Percentiles rank a stretch among this genome's conserved stretches.
phyloP scores from a whole-genome alignment of 2,797 vertebrate species.

The Forpus xanthops region DNA sequence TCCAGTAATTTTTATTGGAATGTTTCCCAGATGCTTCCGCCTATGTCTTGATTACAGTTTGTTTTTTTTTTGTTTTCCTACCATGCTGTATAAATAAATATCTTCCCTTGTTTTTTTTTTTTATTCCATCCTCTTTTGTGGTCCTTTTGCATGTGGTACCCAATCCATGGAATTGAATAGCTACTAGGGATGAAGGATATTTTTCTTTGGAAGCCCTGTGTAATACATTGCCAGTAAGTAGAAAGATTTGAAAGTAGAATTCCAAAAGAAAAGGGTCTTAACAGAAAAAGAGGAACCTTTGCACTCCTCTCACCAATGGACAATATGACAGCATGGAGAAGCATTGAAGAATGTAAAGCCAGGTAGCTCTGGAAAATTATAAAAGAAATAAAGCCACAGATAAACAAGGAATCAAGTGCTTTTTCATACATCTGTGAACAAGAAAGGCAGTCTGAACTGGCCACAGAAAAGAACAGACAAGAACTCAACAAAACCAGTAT shows the following conservation, averaged over 20 bases:
- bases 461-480: neutral
- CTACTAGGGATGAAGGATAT: neutral
- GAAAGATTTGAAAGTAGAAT: neutral
- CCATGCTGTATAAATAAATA: neutral
- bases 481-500: neutral
- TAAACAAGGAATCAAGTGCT: neutral
- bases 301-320: neutral
- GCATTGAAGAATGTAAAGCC: neutral
- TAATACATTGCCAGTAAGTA: neutral
- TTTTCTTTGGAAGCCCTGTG: neutral
- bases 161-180: neutral
- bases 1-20: neutral
- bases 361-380: neutral
- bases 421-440: neutral
- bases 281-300: neutral
- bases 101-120: neutral
- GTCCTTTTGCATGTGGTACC: neutral
- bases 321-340: neutral
- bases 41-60: neutral
- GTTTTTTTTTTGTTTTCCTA: neutral
- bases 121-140: neutral
- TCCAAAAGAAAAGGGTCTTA: neutral
- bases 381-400: neutral
- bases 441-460: neutral
- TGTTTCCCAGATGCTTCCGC: fast-evolving